These are phyloP conservation scores for Cyanoramphus novaezelandiae DNA, from an alignment of 2,113 vertebrate species.

Conservation along the genomic window DNA sequence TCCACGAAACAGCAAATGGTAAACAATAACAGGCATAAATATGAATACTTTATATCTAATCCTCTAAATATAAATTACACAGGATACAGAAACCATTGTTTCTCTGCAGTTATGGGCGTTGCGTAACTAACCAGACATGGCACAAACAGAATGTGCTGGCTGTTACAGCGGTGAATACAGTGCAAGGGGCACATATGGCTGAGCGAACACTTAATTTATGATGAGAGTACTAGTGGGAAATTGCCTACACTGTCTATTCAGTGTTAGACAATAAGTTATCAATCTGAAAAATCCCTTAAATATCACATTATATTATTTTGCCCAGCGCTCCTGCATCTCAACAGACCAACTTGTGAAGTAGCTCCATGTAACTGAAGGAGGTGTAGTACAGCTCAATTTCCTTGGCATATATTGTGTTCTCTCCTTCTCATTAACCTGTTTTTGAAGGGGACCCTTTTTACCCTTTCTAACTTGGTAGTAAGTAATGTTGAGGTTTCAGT, in stretches of 20 bases:
- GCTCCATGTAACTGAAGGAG: not conserved
- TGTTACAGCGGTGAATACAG: not conserved
- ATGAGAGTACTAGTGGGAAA: not conserved
- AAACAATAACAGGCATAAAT: not conserved
- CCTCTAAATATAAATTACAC: not conserved
- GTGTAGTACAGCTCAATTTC: not conserved
- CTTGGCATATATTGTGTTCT: not conserved
- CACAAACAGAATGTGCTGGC: not conserved
- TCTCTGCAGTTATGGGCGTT: not conserved
- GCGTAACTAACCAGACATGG: not conserved
- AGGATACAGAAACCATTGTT: not conserved
- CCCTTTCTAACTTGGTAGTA: not conserved
- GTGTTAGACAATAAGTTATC: not conserved
- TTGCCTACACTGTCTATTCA: not conserved
- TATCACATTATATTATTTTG: not conserved
- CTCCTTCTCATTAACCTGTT: not conserved
- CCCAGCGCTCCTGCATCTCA: not conserved
- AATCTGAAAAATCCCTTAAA: not conserved
- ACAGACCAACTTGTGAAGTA: not conserved
- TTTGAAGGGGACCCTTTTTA: not conserved
- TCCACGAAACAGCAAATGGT: not conserved
- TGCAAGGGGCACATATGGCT: not conserved
- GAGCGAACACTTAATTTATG: not conserved
- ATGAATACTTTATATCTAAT: not conserved
- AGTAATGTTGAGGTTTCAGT: not conserved